Evolutionary conservation across 2,113 vertebrate genomes (phyloP), one percentile per base, ranked within the genome.

Genomic region (Lontra canadensis): DNA sequence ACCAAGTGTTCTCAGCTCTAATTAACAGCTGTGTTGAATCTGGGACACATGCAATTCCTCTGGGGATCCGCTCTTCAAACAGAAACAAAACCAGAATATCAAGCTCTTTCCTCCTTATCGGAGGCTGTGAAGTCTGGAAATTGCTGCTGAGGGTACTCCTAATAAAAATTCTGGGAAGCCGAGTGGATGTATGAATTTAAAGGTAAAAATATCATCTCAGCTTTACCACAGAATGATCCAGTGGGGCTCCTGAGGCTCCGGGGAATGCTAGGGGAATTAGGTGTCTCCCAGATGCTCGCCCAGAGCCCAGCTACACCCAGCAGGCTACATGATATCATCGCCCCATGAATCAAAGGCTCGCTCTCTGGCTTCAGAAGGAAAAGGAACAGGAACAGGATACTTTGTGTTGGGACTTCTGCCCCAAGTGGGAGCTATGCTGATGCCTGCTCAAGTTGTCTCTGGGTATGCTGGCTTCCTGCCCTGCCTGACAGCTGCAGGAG

Each of bases 11-110:
- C 97, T 98, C 97, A 95, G 97, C 97, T 98, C 98, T 97, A 98
- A 98, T 98, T 98, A 98, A 98, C 98, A 98, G 98, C 98, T 98
- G 97, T 97, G 97, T 96, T 97, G 97, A 98, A 98, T 98, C 98
- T 98, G 97, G 98, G 98, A 98, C 97, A 97, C 97, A 86, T 44
- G 52, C 88, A 90, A 95, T 93, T 97, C 98, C 98, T 97, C 92
- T 96, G 98, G 97, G 98, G 84, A 96, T 90, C 79, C 15, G 18
- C 94, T 96, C 95, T 95, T 96, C 97, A 92, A 97, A 97, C 97
- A 97, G 98, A 96, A 97, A 97, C 96, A 97, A 85, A 97, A 97
- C 96, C 90, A 88, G 97, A 97, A 82, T 97, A 95, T 92, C 97
- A 93, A 94, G 96, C 97, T 97, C 93, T 96, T 90, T 94, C 88